These are phyloP conservation scores for Pachymerium ferrugineum DNA, from an alignment of 2,888 invertebrate genomes.

Conservation along the genomic window DNA sequence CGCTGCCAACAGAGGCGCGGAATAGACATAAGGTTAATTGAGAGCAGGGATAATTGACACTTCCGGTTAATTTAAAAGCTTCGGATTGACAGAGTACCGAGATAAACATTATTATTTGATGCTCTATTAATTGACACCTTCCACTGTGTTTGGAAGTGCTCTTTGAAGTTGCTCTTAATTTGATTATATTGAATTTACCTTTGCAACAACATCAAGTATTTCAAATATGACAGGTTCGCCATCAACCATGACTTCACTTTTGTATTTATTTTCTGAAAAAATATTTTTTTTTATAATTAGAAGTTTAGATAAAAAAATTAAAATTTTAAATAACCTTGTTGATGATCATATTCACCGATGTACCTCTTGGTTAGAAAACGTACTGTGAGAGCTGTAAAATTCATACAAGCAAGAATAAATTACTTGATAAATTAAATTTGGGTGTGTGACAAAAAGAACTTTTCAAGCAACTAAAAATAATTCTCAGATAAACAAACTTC, in stretches of 20 bases:
- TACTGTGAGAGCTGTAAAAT: slow-evolving; percentile 60
- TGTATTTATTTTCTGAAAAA: slow-evolving; percentile 76
- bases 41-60: too few relatives aligned
- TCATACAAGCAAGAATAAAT: neutral
- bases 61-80: too few relatives aligned
- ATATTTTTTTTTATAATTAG: neutral
- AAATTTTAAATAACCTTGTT: slow-evolving; percentile 60
- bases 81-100: too few relatives aligned
- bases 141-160: too few relatives aligned
- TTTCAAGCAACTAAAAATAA: slow-evolving; percentile 14
- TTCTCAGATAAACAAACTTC: neutral
- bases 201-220: slow-evolving; percentile 82
- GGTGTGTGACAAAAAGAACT: neutral
- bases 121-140: too few relatives aligned
- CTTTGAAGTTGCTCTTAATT: too few relatives aligned
- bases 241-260: slow-evolving; percentile 80
- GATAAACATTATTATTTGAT: too few relatives aligned
- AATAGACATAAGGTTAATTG: too few relatives aligned
- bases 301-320: slow-evolving; percentile 35
- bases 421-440: slow-evolving; percentile 29
- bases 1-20: too few relatives aligned
- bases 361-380: slow-evolving; percentile 87
- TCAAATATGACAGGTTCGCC: slow-evolving; percentile 85
- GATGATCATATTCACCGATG: slow-evolving; percentile 92
- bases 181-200: slow-evolving; percentile 58